Evolutionary conservation across 2,888 invertebrate species (phyloP).

Genomic region (Sycophila texana): DNA sequence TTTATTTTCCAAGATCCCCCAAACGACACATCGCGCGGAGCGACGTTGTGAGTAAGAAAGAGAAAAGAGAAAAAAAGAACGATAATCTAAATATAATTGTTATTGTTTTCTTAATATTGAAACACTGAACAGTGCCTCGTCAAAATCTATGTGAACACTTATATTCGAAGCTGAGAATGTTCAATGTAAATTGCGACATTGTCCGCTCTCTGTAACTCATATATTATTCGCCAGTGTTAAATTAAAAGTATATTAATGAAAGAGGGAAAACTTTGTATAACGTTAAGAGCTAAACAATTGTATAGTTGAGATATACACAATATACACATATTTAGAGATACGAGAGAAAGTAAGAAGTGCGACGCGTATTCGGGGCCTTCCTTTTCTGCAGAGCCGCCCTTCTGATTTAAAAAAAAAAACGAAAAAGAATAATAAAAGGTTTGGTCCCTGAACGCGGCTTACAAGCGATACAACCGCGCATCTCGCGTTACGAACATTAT

Average conservation of each 20-base stretch:
- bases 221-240: conserved; percentile 66
- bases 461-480: conserved; percentile 18
- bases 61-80: conserved; percentile 48
- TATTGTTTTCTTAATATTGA: conserved; percentile 71
- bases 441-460: conserved; percentile 39
- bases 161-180: conserved; percentile 64
- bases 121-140: conserved; percentile 73
- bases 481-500: neutral
- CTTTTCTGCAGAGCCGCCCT: conserved; percentile 16
- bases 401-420: conserved; percentile 9
- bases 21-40: conserved; percentile 57
- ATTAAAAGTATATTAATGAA: conserved; percentile 51
- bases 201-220: conserved; percentile 65
- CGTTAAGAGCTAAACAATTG: conserved; percentile 39
- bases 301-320: conserved; percentile 43
- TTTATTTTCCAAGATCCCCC: conserved; percentile 68
- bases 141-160: conserved; percentile 71
- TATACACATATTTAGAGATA: conserved; percentile 35
- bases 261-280: conserved; percentile 50
- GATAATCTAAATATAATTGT: conserved; percentile 67
- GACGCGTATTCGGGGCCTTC: conserved; percentile 16
- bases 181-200: conserved; percentile 63
- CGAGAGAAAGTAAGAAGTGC: conserved; percentile 30
- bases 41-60: conserved; percentile 56
- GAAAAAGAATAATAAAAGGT: neutral